Conservation (phyloP, 2,888 invertebrate genomes). For the Amblyjoppa proteus region DNA sequence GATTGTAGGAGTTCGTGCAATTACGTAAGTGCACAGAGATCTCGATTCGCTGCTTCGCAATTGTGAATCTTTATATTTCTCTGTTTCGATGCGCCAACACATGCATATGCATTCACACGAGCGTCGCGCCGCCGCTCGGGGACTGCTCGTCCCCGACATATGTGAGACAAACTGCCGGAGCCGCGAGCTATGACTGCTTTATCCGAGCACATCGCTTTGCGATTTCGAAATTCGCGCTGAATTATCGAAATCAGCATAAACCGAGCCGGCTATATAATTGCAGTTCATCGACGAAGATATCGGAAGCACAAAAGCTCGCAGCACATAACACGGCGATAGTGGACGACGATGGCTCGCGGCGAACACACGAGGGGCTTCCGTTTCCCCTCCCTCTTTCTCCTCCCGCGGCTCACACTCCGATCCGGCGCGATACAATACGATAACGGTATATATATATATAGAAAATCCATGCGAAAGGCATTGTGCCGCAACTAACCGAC, state of each 20-base stretch:
- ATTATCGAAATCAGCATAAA: slow-evolving; percentile 28
- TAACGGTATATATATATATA: background rate
- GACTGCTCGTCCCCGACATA: background rate
- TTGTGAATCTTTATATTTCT: slow-evolving; percentile 47
- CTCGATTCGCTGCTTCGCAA: slow-evolving; percentile 40
- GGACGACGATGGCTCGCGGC: slow-evolving; percentile 12
- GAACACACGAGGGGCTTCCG: slow-evolving; percentile 72
- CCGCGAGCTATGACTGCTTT: slow-evolving; percentile 16
- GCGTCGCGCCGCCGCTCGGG: background rate
- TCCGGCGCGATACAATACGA: slow-evolving; percentile 22
- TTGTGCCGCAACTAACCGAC: slow-evolving; percentile 12
- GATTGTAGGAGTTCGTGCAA: slow-evolving; percentile 43
- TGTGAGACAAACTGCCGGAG: background rate
- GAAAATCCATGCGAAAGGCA: slow-evolving; percentile 14
- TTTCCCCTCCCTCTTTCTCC: slow-evolving; percentile 69
- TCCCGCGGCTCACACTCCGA: slow-evolving; percentile 47
- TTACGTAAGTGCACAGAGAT: slow-evolving; percentile 58
- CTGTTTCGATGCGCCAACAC: slow-evolving; percentile 36
- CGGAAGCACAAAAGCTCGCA: slow-evolving; percentile 16
- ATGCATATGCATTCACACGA: slow-evolving; percentile 7
- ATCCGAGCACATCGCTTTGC: slow-evolving; percentile 13
- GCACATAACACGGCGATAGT: background rate
- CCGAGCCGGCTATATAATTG: background rate
- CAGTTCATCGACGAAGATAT: slow-evolving; percentile 22
- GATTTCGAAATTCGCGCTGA: slow-evolving; percentile 25